These are phyloP conservation scores for Actinia tenebrosa DNA, from an alignment of 64 coral and sea anemone species.

Conservation along the genomic window DNA sequence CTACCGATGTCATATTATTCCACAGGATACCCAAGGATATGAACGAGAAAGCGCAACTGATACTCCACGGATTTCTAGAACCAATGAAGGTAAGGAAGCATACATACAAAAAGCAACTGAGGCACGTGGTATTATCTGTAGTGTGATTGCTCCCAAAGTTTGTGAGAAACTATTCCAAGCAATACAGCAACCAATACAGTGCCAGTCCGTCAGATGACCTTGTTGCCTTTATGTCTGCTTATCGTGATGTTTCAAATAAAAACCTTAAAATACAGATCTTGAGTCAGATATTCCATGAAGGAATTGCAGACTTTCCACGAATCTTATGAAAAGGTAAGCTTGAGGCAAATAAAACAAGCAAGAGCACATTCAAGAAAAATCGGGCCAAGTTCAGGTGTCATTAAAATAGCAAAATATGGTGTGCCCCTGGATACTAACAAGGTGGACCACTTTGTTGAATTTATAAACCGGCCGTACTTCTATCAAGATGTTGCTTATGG, in stretches of 20 bases:
- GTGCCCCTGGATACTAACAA: constrained; percentile 34
- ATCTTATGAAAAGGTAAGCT: constrained; percentile 16
- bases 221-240: constrained; percentile 29
- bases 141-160: constrained; percentile 37
- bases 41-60: no score
- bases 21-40: not conserved
- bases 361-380: not conserved
- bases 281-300: constrained; percentile 25
- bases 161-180: constrained; percentile 32
- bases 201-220: not conserved
- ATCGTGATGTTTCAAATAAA: constrained; percentile 23
- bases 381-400: not conserved
- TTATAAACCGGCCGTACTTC: no score
- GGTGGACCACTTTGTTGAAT: constrained; percentile 44
- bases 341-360: constrained; percentile 27
- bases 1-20: no score
- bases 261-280: constrained; percentile 46
- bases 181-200: not conserved
- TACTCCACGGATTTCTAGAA: not conserved
- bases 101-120: constrained; percentile 18
- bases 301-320: constrained; percentile 1
- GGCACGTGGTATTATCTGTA: constrained; percentile 22
- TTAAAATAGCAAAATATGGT: constrained; percentile 3
- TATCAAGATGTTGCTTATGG: no score
- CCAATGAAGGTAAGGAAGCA: constrained; percentile 4